Evolutionary conservation across 2,797 vertebrate species (phyloP).

Genomic region (Carapus acus): DNA sequence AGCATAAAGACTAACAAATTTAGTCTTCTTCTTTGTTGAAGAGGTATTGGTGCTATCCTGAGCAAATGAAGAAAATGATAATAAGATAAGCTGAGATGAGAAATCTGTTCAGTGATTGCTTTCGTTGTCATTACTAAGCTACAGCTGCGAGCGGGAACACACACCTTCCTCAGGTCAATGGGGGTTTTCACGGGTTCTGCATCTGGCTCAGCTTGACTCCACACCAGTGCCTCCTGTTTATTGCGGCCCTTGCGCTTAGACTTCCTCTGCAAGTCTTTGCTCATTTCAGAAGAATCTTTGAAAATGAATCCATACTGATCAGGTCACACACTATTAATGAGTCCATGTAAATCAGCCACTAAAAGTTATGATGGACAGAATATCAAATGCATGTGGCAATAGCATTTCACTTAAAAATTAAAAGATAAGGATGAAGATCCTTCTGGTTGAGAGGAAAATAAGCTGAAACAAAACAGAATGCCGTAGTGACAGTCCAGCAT

Average conservation of each 20-base stretch:
- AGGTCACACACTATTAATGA: too few species aligned
- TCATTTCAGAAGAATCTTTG: slow-evolving; percentile 67
- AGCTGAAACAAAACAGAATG: too few species aligned
- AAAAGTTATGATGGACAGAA: too few species aligned
- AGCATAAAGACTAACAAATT: slow-evolving; percentile 86
- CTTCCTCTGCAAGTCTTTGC: slow-evolving; percentile 80
- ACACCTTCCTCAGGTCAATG: slow-evolving; percentile 88
- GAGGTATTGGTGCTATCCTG: slow-evolving; percentile 72
- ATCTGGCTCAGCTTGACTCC: slow-evolving; percentile 63
- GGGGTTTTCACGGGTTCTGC: slow-evolving; percentile 87
- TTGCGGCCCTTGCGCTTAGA: slow-evolving; percentile 90
- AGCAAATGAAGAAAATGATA: slow-evolving; percentile 60
- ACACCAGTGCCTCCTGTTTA: slow-evolving; percentile 73
- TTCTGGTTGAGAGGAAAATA: too few species aligned
- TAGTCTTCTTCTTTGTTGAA: slow-evolving; percentile 85
- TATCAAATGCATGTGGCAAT: too few species aligned
- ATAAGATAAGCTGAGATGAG: background rate
- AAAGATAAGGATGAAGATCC: too few species aligned
- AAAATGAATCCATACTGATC: too few species aligned
- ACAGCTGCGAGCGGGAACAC: slow-evolving; percentile 1
- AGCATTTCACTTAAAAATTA: too few species aligned
- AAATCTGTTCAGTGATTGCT: background rate
- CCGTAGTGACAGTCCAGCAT: too few species aligned
- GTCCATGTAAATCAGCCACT: too few species aligned
- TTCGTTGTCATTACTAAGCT: background rate